Evolutionary conservation across 2,113 vertebrate genomes (phyloP).

Genomic region (Promerops cafer): DNA sequence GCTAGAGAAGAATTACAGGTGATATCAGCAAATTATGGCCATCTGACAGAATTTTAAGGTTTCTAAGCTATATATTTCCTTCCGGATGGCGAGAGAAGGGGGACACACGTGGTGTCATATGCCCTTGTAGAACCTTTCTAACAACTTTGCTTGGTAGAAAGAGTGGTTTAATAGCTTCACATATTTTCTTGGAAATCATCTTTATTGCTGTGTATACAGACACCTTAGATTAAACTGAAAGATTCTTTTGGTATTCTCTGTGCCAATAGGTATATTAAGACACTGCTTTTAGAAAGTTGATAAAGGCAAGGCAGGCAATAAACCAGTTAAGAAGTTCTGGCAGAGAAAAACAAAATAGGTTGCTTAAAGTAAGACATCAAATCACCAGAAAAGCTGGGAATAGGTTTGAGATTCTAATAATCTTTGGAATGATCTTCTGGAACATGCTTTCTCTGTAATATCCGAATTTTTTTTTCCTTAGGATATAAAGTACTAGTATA

Average conservation of each 20-base stretch:
- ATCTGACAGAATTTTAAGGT: neutral
- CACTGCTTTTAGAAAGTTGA: neutral
- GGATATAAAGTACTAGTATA: neutral
- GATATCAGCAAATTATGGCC: neutral
- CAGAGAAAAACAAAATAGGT: neutral
- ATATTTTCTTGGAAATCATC: neutral
- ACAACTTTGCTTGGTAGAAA: neutral
- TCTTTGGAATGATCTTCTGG: neutral
- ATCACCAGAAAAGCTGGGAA: neutral
- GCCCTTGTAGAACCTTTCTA: neutral
- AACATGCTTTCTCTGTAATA: neutral
- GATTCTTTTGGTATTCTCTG: neutral
- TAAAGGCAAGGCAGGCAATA: neutral
- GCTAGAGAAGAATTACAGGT: neutral
- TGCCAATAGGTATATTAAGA: neutral
- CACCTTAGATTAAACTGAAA: neutral
- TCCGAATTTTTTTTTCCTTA: neutral
- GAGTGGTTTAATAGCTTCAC: neutral
- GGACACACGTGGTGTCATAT: rapidly evolving
- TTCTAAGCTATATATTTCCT: neutral
- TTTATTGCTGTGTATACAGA: neutral
- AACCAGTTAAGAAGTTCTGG: neutral
- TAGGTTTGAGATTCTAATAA: neutral
- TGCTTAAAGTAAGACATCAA: neutral
- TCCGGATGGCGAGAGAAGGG: neutral